These are phyloP conservation scores for Drosophila hamatofila DNA, from an alignment of 2,888 invertebrate species.

Conservation along the genomic window DNA sequence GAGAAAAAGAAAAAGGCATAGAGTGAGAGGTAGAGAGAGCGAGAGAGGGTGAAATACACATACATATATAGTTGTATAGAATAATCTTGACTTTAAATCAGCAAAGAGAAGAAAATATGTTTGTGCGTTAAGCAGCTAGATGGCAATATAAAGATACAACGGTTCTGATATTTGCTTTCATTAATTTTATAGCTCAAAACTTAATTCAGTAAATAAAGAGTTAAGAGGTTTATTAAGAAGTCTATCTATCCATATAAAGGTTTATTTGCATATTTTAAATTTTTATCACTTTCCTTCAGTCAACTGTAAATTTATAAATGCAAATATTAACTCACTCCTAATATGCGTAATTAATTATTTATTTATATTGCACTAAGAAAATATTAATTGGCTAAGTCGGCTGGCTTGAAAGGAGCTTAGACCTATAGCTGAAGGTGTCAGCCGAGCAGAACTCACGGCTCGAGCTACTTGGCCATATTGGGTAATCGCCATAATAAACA, in stretches of 20 bases:
- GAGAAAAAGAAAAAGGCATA: too few relatives aligned
- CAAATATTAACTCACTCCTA: neutral
- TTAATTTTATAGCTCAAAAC: neutral
- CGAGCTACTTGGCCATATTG: conserved; percentile 45
- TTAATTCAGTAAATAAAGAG: too few relatives aligned
- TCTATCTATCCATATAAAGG: too few relatives aligned
- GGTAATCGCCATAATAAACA: conserved; percentile 67
- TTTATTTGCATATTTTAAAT: too few relatives aligned
- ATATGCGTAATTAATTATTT: neutral
- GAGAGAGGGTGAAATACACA: too few relatives aligned
- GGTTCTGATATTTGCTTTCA: neutral
- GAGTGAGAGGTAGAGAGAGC: too few relatives aligned
- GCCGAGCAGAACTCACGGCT: neutral
- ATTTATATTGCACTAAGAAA: neutral
- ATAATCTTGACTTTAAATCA: too few relatives aligned
- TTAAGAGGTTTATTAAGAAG: neutral
- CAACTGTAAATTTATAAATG: neutral
- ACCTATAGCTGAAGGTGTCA: conserved; percentile 2
- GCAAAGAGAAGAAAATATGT: too few relatives aligned
- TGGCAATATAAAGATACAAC: neutral
- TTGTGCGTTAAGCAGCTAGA: neutral
- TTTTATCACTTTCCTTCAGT: too few relatives aligned
- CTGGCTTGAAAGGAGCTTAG: neutral
- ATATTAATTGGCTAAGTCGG: conserved; percentile 9
- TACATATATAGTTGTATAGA: too few relatives aligned